phyloP scores from a whole-genome alignment of 2,113 vertebrate genomes.

The Engystomops pustulosus region DNA sequence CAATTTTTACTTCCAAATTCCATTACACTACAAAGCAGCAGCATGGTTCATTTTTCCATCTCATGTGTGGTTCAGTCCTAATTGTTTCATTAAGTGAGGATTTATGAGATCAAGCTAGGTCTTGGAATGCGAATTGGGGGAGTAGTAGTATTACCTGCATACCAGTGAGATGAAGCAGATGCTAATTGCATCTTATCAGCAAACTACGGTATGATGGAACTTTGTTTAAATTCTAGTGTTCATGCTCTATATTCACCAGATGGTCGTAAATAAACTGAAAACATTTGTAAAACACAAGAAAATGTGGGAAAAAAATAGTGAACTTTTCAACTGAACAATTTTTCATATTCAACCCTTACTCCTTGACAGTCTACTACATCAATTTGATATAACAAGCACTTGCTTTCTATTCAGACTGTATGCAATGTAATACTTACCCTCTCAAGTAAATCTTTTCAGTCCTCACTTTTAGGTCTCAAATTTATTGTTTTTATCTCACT shows the following conservation, averaged over 20 bases:
- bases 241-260: slow-evolving; percentile 35
- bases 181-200: slow-evolving; percentile 53
- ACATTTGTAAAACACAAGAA: neutral
- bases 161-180: slow-evolving; percentile 57
- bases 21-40: neutral
- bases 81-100: slow-evolving; percentile 51
- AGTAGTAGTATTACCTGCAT: slow-evolving; percentile 56
- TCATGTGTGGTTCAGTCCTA: slow-evolving; percentile 1
- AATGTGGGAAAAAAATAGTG: slow-evolving; percentile 27
- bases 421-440: neutral
- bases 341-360: neutral
- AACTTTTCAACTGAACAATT: neutral
- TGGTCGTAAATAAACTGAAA: slow-evolving; percentile 28
- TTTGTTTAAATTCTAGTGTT: slow-evolving; percentile 44
- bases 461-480: neutral
- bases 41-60: neutral
- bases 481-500: neutral
- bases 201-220: slow-evolving; percentile 52
- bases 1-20: neutral
- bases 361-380: neutral
- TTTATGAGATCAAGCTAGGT: slow-evolving; percentile 48
- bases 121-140: slow-evolving; percentile 49
- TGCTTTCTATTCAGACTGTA: neutral
- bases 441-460: neutral
- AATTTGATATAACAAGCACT: neutral